A percentile compares a stretch with the other conserved stretches of the same genome.
phyloP scores from a whole-genome alignment of 2,797 vertebrate genomes.

The Carduelis carduelis region DNA sequence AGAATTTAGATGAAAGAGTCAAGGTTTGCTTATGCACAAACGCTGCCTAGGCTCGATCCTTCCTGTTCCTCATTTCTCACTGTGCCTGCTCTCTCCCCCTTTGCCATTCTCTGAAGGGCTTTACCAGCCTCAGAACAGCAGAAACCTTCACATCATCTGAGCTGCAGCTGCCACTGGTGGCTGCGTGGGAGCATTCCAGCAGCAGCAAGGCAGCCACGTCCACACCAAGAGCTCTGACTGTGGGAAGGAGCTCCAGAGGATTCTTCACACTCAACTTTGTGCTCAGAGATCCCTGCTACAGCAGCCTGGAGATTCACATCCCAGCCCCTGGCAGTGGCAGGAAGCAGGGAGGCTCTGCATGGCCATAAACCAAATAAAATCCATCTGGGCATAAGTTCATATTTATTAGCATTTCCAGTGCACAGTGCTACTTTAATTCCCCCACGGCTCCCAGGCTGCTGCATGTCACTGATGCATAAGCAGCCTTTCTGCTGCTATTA shows the following conservation, averaged over 20 bases:
- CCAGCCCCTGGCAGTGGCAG: background rate
- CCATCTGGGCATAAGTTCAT: background rate
- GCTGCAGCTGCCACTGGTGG: background rate
- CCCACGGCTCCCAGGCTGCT: constrained; percentile 1
- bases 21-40: background rate
- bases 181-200: background rate
- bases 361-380: background rate
- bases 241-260: accelerated
- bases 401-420: background rate
- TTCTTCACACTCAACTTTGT: background rate
- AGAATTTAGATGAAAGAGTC: background rate
- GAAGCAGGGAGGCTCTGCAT: background rate
- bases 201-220: background rate
- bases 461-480: background rate
- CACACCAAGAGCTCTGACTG: background rate
- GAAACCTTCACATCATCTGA: background rate
- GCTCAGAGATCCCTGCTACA: background rate
- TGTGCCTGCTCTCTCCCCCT: background rate
- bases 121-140: background rate
- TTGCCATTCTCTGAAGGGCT: background rate
- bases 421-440: background rate
- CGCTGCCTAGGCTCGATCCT: background rate
- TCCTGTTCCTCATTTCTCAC: background rate
- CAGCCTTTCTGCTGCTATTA: constrained; percentile 27
- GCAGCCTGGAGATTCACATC: accelerated